phyloP scores from a whole-genome alignment of 2,113 vertebrate genomes.

The Ovis aries region ARS-UI_Ramb_v3.0 NC_056057.1:74612001-74612500 shows the following conservation, averaged over 20 bases:
- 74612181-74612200: neutral
- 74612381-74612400: neutral
- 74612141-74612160: neutral
- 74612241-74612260: neutral
- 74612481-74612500: no score
- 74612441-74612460: no score
- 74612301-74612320: neutral
- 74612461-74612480: no score
- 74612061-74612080: neutral
- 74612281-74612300: neutral
- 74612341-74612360: neutral
- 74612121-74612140: neutral
- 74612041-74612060: neutral
- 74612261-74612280: neutral
- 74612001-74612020: neutral
- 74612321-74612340: neutral
- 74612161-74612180: neutral
- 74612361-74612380: neutral
- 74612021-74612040: neutral
- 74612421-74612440: neutral
- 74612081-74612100: neutral
- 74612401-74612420: neutral
- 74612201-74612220: neutral
- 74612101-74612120: neutral
- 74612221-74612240: neutral